A percentile compares a stretch with the other conserved stretches of the same genome.
Conservation (phyloP, 2,797 vertebrate genomes). For the Coregonus suidteri region DNA sequence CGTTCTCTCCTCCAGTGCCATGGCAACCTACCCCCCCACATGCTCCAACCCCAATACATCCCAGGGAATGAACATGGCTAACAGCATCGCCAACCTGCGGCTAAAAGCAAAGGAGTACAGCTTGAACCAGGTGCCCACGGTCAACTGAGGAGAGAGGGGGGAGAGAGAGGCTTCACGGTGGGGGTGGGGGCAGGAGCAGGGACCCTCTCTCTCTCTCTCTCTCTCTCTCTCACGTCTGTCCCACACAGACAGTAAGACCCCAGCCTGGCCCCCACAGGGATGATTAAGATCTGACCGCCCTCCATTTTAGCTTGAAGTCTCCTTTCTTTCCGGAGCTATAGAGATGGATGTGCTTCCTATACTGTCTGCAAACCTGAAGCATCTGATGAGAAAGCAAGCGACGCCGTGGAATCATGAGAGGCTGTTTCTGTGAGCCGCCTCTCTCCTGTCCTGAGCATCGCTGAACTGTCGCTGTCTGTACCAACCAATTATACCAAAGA, state of each 20-base stretch:
- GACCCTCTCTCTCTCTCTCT: conserved; percentile 10
- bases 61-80: conserved; percentile 98
- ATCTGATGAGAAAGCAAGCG: conserved; percentile 28
- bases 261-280: conserved; percentile 22
- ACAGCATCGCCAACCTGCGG: conserved; percentile 99
- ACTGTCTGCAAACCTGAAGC: conserved; percentile 19
- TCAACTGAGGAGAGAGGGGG: conserved; percentile 82
- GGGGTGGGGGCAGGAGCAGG: conserved; percentile 15
- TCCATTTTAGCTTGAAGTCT: conserved; percentile 14
- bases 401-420: conserved; percentile 27
- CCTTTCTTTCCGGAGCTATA: conserved; percentile 8
- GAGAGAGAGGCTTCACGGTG: conserved; percentile 21
- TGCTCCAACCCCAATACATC: conserved; percentile 91
- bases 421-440: conserved; percentile 43
- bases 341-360: not conserved
- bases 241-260: not conserved
- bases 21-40: conserved; percentile 93
- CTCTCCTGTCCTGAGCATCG: conserved; percentile 37
- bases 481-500: conserved; percentile 14
- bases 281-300: conserved; percentile 21
- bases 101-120: conserved; percentile 99
- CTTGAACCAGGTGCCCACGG: conserved; percentile 98
- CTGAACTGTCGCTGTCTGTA: conserved; percentile 41
- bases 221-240: not conserved
- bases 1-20: conserved; percentile 80